Base-by-base conservation (phyloP, 2,888 invertebrate genomes). In the Camponotus fellah region DNA sequence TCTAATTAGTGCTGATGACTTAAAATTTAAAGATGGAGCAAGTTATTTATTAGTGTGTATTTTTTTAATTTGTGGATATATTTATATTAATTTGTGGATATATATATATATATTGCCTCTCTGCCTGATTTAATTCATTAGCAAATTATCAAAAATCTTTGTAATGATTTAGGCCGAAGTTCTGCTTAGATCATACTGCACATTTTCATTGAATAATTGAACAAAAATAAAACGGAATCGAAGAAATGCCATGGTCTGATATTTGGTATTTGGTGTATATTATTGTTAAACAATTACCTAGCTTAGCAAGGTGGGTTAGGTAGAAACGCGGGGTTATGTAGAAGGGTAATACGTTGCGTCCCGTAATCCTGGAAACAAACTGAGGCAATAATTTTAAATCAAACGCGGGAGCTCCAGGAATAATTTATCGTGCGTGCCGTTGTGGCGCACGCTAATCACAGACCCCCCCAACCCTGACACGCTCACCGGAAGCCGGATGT, bases 351-450 rank as follows among this genome's bases (percentile, higher is more conserved):
- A 91, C 88, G 89, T 85, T 75, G 87, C 86, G 87, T 82, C 82
- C 87, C 86, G 88, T 92, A 92, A 92, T 92, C 91, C 92, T 86
- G 84, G 79, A 90, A 26, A 91, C 89, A 91, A 92, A 92, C 91
- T 90, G 88, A 85, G 86, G 92, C 92, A 90, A 92, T 92, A 92
- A 92, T 92, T 92, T 92, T 92, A 88, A 92, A 92, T 92, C 92
- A 92, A 92, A 92, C 89, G 90, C 88, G 90, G 77, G 85, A 85
- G 88, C 87, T 86, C 81, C 86, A 88, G 85, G 91, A 92, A 92
- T 92, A 91, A 92, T 92, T 92, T 91, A 91, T 92, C 89, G 89
- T 85, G 84, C 90, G 86, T 88, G 87, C 86, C 83, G 62, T 83
- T 83, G 82, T 72, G 88, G 88, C 80, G 86, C 82, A 76, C 86